A percentile compares a stretch with the other conserved stretches of the same genome.
Conservation (phyloP, 2,113 vertebrate species). For the Python bivittatus region DNA sequence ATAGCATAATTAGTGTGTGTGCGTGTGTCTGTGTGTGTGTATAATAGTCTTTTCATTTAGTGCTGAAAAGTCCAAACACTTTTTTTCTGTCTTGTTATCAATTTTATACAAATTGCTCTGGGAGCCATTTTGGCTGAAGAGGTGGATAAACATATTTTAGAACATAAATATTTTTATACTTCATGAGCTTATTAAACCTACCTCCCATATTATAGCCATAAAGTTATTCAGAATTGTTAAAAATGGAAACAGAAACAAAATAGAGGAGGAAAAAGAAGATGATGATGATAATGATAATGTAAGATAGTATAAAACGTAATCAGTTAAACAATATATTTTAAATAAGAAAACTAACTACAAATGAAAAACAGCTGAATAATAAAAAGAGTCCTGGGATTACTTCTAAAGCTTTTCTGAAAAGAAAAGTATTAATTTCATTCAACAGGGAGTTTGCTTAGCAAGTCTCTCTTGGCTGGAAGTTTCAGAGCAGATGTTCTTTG, state of each 20-base stretch:
- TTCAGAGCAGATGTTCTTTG: neutral
- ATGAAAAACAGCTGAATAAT: neutral
- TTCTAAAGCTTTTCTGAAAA: neutral
- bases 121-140: neutral
- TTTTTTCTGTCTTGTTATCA: neutral
- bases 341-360: neutral
- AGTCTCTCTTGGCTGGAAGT: neutral
- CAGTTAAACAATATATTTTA: neutral
- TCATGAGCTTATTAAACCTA: neutral
- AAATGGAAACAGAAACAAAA: neutral
- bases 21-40: too few relatives aligned
- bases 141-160: neutral
- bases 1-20: neutral
- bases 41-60: neutral
- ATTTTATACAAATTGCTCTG: neutral
- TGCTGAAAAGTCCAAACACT: neutral
- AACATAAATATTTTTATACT: neutral
- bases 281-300: neutral
- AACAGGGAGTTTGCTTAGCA: neutral
- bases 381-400: neutral
- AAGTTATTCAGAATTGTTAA: too few relatives aligned
- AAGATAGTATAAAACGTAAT: too few relatives aligned
- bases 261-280: neutral
- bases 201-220: neutral
- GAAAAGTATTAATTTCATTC: neutral